A percentile compares a stretch with the other conserved stretches of the same genome.
Evolutionary conservation across 1,140 invertebrate species (phyloP).

Genomic region (Diuraphis noxia): DNA sequence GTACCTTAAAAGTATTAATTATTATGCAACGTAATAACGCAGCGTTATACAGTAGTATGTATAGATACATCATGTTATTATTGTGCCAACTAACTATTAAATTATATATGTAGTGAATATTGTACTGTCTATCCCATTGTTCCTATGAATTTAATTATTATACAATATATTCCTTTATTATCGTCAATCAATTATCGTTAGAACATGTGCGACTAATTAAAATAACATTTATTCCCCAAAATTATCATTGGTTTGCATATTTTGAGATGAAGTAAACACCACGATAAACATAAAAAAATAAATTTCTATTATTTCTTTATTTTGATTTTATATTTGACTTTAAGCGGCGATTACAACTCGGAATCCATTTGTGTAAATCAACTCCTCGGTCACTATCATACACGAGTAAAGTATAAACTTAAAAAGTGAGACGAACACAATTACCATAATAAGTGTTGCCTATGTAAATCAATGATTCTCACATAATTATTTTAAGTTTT

Average conservation of each 20-base stretch:
- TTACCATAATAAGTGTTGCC: neutral
- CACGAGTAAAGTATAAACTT: neutral
- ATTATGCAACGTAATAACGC: neutral
- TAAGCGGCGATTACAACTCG: neutral
- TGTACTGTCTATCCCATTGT: neutral
- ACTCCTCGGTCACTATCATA: neutral
- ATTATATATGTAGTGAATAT: neutral
- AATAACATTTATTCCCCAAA: neutral
- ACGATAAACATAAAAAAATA: neutral
- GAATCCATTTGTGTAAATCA: neutral
- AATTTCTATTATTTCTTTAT: too few species aligned
- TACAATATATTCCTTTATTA: neutral
- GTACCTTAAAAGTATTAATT: neutral
- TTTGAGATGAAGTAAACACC: neutral
- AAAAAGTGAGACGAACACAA: neutral
- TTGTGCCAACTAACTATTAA: neutral
- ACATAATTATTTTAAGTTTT: neutral
- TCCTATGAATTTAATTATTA: neutral
- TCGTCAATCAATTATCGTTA: neutral
- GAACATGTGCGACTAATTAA: neutral
- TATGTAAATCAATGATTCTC: neutral
- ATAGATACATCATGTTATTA: neutral
- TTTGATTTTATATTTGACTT: neutral
- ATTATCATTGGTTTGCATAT: neutral
- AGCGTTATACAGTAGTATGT: neutral